phyloP scores from a whole-genome alignment of 2,797 vertebrate species.

The Champsocephalus gunnari region DNA sequence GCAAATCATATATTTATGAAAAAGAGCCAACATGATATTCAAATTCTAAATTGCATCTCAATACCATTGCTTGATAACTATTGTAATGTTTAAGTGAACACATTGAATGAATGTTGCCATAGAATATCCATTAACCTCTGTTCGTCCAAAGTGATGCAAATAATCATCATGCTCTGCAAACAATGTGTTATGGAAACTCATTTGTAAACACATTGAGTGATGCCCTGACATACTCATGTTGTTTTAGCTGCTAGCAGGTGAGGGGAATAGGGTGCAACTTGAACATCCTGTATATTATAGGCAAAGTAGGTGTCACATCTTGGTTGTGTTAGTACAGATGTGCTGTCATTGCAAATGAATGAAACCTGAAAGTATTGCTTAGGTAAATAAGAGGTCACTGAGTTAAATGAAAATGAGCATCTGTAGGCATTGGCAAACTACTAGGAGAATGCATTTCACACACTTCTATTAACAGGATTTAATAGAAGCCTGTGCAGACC shows the following conservation, averaged over 20 bases:
- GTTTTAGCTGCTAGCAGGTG: constrained; percentile 1
- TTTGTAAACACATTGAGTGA: neutral
- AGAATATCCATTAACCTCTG: neutral
- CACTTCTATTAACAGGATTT: neutral
- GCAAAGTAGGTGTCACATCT: constrained; percentile 20
- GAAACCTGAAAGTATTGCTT: neutral
- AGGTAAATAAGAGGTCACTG: neutral
- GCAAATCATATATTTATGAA: constrained; percentile 41
- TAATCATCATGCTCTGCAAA: neutral
- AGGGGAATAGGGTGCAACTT: neutral
- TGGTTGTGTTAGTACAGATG: neutral
- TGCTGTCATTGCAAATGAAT: constrained; percentile 9
- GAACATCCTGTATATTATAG: neutral
- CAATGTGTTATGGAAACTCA: neutral
- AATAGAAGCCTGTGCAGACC: no score
- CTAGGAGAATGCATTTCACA: neutral
- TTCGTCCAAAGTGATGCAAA: constrained; percentile 24
- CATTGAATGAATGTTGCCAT: neutral
- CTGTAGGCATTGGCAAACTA: neutral
- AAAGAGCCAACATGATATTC: constrained; percentile 8
- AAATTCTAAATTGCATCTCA: neutral
- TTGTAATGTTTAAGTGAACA: neutral
- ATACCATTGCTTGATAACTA: neutral
- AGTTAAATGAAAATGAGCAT: neutral
- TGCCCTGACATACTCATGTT: constrained; percentile 8